A percentile compares a stretch with the other conserved stretches of the same genome.
Evolutionary conservation across 2,888 invertebrate genomes (phyloP).

Genomic region (Drosophila subsilvestris): DNA sequence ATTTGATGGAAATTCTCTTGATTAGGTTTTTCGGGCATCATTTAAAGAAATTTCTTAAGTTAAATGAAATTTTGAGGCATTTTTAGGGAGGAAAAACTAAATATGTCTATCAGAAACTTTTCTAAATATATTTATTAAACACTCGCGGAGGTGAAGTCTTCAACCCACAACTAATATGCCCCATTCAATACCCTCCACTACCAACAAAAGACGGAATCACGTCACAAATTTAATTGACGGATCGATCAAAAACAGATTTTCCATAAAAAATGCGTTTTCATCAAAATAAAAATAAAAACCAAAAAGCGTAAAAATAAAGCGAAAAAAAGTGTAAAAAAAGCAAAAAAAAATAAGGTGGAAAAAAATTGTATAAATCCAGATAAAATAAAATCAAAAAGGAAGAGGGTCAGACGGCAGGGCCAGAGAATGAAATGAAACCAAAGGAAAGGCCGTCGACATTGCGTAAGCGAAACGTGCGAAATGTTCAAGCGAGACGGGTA

Average conservation of each 20-base stretch:
- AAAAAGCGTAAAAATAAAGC: background rate
- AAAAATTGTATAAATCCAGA: background rate
- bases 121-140: background rate
- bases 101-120: no score
- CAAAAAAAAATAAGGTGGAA: background rate
- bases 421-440: slow-evolving; percentile 3
- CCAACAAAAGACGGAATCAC: slow-evolving; percentile 34
- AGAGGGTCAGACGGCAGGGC: slow-evolving; percentile 7
- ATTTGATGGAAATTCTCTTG: slow-evolving; percentile 3
- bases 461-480: slow-evolving; percentile 66
- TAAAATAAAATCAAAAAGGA: slow-evolving; percentile 14
- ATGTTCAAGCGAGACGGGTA: slow-evolving; percentile 23
- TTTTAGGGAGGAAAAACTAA: no score
- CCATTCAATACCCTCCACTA: background rate
- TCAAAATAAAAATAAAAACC: slow-evolving; percentile 35
- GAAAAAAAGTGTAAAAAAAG: no score
- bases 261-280: slow-evolving; percentile 70
- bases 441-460: slow-evolving; percentile 49
- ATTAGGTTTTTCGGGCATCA: background rate
- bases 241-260: slow-evolving; percentile 74
- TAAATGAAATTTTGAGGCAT: background rate
- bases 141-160: background rate
- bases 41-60: background rate
- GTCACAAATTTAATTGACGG: slow-evolving; percentile 66
- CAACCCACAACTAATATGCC: background rate